These are phyloP conservation scores for Sycophila texana DNA, from an alignment of 2,888 invertebrate species.

Conservation along the genomic window DNA sequence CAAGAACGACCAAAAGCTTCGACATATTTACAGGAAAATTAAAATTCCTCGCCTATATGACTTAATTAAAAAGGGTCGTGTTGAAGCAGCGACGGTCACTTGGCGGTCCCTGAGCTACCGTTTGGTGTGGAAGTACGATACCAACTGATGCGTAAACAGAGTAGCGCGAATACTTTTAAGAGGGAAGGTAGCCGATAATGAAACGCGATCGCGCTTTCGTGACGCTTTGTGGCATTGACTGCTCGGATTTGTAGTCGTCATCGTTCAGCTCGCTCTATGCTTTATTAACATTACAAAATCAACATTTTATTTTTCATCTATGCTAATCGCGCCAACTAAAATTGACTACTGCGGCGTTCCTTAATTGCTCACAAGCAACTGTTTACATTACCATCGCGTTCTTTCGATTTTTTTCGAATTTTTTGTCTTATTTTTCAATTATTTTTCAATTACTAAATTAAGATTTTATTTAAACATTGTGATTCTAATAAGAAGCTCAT, in stretches of 20 bases:
- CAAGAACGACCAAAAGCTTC: slow-evolving; percentile 22
- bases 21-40: slow-evolving; percentile 24
- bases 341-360: too few relatives aligned
- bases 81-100: background rate
- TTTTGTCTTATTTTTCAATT: too few relatives aligned
- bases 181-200: slow-evolving; percentile 9
- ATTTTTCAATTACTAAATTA: background rate
- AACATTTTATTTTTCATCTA: too few relatives aligned
- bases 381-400: too few relatives aligned
- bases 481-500: background rate
- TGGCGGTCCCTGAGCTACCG: background rate
- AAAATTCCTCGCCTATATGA: too few relatives aligned
- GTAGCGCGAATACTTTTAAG: slow-evolving; percentile 32
- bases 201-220: slow-evolving; percentile 25
- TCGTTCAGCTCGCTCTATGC: too few relatives aligned
- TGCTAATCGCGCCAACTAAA: too few relatives aligned
- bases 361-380: too few relatives aligned
- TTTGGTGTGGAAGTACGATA: slow-evolving; percentile 10
- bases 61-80: too few relatives aligned
- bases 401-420: background rate
- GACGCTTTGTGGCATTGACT: too few relatives aligned
- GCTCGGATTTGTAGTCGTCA: too few relatives aligned
- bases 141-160: slow-evolving; percentile 35
- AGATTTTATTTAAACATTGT: background rate
- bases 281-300: too few relatives aligned